Evolutionary conservation across 1,140 invertebrate genomes (phyloP).

Genomic region (Drosophila obscura): DNA sequence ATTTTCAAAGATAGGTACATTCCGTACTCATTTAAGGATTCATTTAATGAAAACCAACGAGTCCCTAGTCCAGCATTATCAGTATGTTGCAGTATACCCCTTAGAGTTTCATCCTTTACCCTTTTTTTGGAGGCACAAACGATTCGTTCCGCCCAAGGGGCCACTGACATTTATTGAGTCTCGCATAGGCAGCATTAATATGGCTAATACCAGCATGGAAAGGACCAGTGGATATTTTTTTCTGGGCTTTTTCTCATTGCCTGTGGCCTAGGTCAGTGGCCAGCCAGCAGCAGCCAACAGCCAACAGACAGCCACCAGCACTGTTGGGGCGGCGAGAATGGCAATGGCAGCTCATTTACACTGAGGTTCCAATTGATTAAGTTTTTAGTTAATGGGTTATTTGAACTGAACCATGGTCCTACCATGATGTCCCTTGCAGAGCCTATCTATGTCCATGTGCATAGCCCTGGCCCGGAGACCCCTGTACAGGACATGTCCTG

Average conservation of each 20-base stretch:
- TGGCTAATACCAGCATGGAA: slow-evolving; percentile 57
- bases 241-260: slow-evolving; percentile 15
- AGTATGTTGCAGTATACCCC: background rate
- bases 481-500: slow-evolving; percentile 55
- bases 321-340: slow-evolving; percentile 23
- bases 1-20: no score
- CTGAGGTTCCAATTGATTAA: slow-evolving; percentile 80
- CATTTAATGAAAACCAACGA: no score
- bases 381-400: slow-evolving; percentile 82
- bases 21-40: no score
- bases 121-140: slow-evolving; percentile 6
- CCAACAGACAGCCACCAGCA: slow-evolving; percentile 9
- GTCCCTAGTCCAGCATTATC: background rate
- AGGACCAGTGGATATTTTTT: slow-evolving; percentile 1
- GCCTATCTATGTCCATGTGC: slow-evolving; percentile 8
- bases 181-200: slow-evolving; percentile 58
- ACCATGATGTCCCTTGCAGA: slow-evolving; percentile 5
- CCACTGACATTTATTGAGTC: slow-evolving; percentile 63
- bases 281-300: slow-evolving; percentile 21
- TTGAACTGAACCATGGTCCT: slow-evolving; percentile 61
- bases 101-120: slow-evolving; percentile 1
- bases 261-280: slow-evolving; percentile 50
- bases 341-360: slow-evolving; percentile 62
- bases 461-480: slow-evolving; percentile 14
- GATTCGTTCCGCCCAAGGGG: slow-evolving; percentile 23